These are phyloP conservation scores for Calyptommatus sinebrachiatus DNA, from an alignment of 2,113 vertebrate genomes.

Conservation along the genomic window DNA sequence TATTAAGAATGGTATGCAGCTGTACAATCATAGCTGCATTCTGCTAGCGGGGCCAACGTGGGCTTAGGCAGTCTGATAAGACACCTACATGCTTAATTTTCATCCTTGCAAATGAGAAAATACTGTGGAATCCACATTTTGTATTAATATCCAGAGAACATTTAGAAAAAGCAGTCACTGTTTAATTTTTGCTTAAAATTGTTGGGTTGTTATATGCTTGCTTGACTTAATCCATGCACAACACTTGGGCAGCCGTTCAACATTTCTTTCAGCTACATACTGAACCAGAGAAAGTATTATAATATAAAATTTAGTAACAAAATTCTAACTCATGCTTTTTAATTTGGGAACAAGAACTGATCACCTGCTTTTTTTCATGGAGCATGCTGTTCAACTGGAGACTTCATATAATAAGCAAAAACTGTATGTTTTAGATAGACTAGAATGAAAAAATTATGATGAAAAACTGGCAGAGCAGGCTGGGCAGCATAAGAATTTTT, in stretches of 20 bases:
- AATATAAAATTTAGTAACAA: not conserved
- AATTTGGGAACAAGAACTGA: not conserved
- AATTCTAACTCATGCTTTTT: not conserved
- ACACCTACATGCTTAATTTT: conserved; percentile 24
- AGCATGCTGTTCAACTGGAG: not conserved
- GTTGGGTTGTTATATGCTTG: not conserved
- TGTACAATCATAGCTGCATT: not conserved
- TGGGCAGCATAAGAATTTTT: too few species aligned
- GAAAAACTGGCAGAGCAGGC: too few species aligned
- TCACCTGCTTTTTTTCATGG: not conserved
- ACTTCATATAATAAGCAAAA: not conserved
- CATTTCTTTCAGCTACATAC: not conserved
- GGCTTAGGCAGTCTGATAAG: not conserved
- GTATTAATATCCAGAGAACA: not conserved
- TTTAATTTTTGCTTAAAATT: conserved; percentile 30
- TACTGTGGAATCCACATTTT: not conserved
- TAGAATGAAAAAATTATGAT: not conserved
- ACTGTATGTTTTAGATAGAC: not conserved
- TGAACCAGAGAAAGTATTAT: not conserved
- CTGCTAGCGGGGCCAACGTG: not conserved
- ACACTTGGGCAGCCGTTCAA: not conserved
- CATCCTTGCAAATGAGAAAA: conserved; percentile 11
- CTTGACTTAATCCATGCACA: conserved; percentile 11
- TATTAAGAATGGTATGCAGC: conserved; percentile 18
- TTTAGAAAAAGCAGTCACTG: not conserved